Percentiles rank a stretch among this genome's conserved stretches.
These are phyloP conservation scores for Acleris holmiana DNA, from an alignment of 2,888 invertebrate species.

Conservation along the genomic window DNA sequence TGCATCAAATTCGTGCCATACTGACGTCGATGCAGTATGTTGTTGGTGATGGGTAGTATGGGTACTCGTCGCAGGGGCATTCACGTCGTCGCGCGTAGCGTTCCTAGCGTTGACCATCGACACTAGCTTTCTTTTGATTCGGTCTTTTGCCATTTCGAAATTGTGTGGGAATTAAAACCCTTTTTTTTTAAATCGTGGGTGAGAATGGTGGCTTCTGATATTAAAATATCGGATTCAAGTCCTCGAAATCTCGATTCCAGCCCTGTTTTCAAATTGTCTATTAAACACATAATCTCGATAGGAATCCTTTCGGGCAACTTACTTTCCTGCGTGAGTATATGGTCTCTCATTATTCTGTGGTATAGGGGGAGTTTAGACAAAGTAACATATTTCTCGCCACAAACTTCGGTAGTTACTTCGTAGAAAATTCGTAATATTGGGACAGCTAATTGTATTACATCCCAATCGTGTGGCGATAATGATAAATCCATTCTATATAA, in stretches of 20 bases:
- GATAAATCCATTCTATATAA: too few species aligned
- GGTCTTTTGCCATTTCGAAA: background rate
- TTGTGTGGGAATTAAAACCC: slow-evolving; percentile 1
- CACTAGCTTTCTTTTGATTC: background rate
- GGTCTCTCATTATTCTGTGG: slow-evolving; percentile 1
- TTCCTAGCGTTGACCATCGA: slow-evolving; percentile 1
- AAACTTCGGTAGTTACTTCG: too few species aligned
- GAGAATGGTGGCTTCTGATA: background rate
- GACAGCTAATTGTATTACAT: too few species aligned
- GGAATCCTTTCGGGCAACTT: background rate
- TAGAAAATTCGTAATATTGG: too few species aligned
- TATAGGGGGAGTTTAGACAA: too few species aligned
- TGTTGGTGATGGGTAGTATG: background rate
- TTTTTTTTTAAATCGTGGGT: background rate
- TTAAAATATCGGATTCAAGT: background rate
- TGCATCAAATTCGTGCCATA: slow-evolving; percentile 1
- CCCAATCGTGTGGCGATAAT: too few species aligned
- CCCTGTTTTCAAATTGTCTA: slow-evolving; percentile 1
- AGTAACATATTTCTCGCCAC: too few species aligned
- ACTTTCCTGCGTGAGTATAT: background rate
- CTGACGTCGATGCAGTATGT: background rate
- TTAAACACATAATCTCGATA: background rate
- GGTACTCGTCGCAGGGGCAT: background rate
- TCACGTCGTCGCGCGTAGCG: too few species aligned
- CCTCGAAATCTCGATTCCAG: background rate